These are phyloP conservation scores for Saccopteryx leptura DNA, from an alignment of 2,113 vertebrate species.

Conservation along the genomic window DNA sequence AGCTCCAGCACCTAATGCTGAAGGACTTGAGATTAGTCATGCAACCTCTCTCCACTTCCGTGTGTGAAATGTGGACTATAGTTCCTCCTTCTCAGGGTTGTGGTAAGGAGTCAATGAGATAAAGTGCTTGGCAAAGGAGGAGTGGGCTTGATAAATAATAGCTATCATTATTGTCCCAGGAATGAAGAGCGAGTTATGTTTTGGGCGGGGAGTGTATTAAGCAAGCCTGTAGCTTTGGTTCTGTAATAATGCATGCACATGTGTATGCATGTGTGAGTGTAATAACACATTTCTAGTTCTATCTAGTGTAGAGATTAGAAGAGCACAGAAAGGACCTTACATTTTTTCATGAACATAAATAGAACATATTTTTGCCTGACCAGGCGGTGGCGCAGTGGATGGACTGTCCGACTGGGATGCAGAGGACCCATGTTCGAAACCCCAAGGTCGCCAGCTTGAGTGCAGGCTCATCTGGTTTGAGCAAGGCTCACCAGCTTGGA, in stretches of 20 bases:
- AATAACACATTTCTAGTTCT: not conserved
- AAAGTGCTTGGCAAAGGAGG: not conserved
- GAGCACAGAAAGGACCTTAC: not conserved
- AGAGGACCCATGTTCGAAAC: too few species aligned
- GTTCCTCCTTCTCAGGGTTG: not conserved
- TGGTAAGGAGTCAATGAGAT: slow-evolving; percentile 12
- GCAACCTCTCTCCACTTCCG: not conserved
- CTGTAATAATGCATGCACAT: not conserved
- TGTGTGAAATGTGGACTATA: not conserved
- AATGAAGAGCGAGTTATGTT: slow-evolving; percentile 40
- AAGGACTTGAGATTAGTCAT: not conserved
- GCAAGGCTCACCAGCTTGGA: too few species aligned
- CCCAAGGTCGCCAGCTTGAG: too few species aligned
- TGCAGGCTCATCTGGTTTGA: too few species aligned
- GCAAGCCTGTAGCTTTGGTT: not conserved
- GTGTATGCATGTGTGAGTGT: not conserved
- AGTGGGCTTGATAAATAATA: not conserved
- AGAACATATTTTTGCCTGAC: not conserved
- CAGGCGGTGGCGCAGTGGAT: too few species aligned
- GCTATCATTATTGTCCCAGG: not conserved
- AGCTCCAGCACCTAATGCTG: not conserved
- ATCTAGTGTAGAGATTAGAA: not conserved
- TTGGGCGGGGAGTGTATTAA: not conserved
- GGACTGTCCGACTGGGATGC: too few species aligned
- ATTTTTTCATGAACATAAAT: not conserved